Evolutionary conservation across 2,113 vertebrate genomes (phyloP), one percentile per base, ranked within the genome.

Genomic region (Nestor notabilis): DNA sequence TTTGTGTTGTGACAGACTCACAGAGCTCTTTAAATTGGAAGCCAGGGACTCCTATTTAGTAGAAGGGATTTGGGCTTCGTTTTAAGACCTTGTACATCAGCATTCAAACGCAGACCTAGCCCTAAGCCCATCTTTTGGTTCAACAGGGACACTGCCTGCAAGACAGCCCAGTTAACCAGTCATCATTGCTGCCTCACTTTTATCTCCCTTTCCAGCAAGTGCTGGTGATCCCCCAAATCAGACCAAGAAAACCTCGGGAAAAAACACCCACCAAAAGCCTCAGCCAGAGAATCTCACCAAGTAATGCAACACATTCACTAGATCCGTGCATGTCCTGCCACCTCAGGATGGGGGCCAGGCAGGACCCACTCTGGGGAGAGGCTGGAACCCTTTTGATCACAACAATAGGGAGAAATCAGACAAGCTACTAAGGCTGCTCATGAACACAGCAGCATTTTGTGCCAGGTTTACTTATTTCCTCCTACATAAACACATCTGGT

Each of bases 1-100:
- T 94, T 94, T 96, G 82, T 87, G 84, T 71, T 93, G 84, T 83
- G 96, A 87, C 75, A 97, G 94, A 77, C 77, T 96, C 80, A 70
- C 69, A 66, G 89, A 87, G 37, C 77, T 88, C 88, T 91, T 93
- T 82, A 92, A 95, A 93, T 10, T 66, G 85, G 94, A 96, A 97
- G 39, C 60, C 90, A 95, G 64, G 80, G 39, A 96, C 76, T 39
- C 88, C 64, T 66, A 58, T 89, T 97, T 97, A 95, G 91, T 97
- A 95, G 91, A 95, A 94, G 65, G 50, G 44, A 94, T 76, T 96
- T 82, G 5, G 70, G 50, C 63, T 97, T 43, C 64, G 56, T 95
- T 93, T 95, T 86, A 91, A 92, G 77, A 84, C 76, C 81, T 81
- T 92, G 55, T 77, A 87, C 28, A 15, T 17, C 56, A 50, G 87